Percentiles rank a stretch among this genome's conserved stretches.
phyloP scores from a whole-genome alignment of 2,797 vertebrate genomes.

The Gallirallus australis region DNA sequence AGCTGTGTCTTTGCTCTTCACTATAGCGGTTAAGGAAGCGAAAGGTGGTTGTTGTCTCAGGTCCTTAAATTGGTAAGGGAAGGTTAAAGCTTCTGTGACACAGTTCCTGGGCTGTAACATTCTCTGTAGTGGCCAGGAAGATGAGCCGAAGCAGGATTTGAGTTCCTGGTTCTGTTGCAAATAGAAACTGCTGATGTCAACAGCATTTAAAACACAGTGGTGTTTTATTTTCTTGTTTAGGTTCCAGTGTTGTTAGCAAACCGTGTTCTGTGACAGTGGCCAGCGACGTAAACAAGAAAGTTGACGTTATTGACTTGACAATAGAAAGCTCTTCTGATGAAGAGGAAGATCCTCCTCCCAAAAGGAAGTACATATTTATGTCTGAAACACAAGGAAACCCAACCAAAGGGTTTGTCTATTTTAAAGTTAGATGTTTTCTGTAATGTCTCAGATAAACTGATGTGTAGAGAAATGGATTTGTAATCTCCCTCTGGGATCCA shows the following conservation, averaged over 20 bases:
- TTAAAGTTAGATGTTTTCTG: conserved; percentile 64
- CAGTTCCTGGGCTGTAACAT: not conserved
- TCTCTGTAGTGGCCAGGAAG: not conserved
- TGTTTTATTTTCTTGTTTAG: conserved; percentile 62
- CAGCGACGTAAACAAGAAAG: conserved; percentile 84
- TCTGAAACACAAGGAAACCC: conserved; percentile 88
- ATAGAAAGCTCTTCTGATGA: conserved; percentile 92
- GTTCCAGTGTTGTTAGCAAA: conserved; percentile 82
- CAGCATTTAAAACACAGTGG: not conserved
- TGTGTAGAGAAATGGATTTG: not conserved
- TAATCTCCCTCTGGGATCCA: not conserved
- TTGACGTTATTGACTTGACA: conserved; percentile 94
- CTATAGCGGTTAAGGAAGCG: not conserved
- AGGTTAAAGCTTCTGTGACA: not conserved
- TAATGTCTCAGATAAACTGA: conserved; percentile 33
- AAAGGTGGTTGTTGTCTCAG: not conserved
- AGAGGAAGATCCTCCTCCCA: conserved; percentile 85
- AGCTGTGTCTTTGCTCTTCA: not conserved
- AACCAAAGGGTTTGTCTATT: conserved; percentile 88
- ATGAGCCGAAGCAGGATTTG: not conserved
- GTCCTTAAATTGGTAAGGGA: not conserved
- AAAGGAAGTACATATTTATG: conserved; percentile 92
- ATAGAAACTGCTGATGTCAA: not conserved
- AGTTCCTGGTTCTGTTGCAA: not conserved
- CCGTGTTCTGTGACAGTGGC: conserved; percentile 80